phyloP scores from a whole-genome alignment of 2,797 vertebrate genomes.

The Sebastes elongatus region DNA sequence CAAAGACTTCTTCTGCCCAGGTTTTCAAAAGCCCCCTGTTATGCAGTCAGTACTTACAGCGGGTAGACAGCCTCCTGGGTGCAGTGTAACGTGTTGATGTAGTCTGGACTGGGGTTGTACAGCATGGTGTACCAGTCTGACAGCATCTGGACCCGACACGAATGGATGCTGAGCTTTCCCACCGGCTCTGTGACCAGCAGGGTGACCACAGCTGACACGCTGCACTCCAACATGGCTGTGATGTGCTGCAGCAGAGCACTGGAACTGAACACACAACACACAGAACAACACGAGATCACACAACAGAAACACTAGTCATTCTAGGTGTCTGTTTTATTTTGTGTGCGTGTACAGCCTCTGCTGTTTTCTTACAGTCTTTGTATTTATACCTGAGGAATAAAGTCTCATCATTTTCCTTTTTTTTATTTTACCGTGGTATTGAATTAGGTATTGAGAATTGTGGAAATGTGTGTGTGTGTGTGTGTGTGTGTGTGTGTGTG shows the following conservation, averaged over 20 bases:
- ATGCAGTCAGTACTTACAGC: conserved; percentile 49
- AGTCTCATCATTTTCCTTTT: too few species aligned
- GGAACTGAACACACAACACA: conserved; percentile 79
- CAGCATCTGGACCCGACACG: conserved; percentile 93
- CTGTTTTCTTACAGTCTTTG: too few species aligned
- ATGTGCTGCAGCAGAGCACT: conserved; percentile 94
- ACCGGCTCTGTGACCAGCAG: conserved; percentile 91
- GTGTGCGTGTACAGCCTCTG: too few species aligned
- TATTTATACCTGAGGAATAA: too few species aligned
- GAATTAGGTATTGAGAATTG: too few species aligned
- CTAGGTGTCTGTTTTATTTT: neutral
- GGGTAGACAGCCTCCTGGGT: conserved; percentile 98
- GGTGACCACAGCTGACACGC: conserved; percentile 85
- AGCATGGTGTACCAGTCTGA: conserved; percentile 99
- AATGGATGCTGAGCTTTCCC: conserved; percentile 87
- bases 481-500: neutral
- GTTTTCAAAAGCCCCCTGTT: too few species aligned
- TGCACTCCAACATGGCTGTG: conserved; percentile 91
- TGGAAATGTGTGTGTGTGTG: neutral
- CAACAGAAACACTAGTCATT: neutral
- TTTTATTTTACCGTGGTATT: too few species aligned
- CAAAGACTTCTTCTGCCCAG: too few species aligned
- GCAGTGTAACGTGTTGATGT: conserved; percentile 94
- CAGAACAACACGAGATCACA: neutral
- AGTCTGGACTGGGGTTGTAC: conserved; percentile 97